Base-by-base conservation (phyloP, 2,888 invertebrate genomes). In the Xylota sylvarum region DNA sequence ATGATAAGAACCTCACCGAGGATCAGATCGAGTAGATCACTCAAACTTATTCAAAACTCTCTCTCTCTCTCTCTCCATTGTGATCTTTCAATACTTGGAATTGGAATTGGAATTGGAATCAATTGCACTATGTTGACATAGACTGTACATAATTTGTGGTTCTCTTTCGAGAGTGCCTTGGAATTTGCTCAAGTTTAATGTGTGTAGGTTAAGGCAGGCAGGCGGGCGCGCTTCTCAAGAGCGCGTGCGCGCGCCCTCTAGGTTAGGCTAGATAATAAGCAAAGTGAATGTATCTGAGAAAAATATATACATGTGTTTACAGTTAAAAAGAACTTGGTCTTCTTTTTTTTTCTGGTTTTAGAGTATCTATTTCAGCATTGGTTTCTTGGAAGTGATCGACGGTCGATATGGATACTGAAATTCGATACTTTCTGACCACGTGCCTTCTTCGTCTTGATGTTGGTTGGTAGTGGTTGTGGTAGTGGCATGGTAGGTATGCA, bases 351-450 rank as follows among this genome's bases (percentile, higher is more conserved):
- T 10, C 43, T 37, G 19, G 55, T 48, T 50, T 48, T 58, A 73
- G 30, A 46, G 64, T 85, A 85, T 85, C 85, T 85, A 85, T 85
- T 85, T 85, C 85, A 85, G 81, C 67, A 52, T 58, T 64, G 60
- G 35, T 74, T 85, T 81, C 70, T 81, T 37, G 58, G 76, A 80
- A 74, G 73, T 60, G 80, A 80, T 84, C 64, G 69, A 55, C 35
- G 40, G n/a, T 60, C 72, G 72, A 62, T 67, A 46, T 78, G 62
- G 52, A 37, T 46, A 84, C 37, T 67, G 86, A 82, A 86, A 86
- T 78, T 72, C 72, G 82, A 86, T 86, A 86, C 82, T 82, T 86
- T 86, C 64, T 64, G 40, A 86, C 82, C 86, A 86, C 86, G 86
- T 86, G 86, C 77, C 52, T 52, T 62, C 19, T 43, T 5, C 32